Evolutionary conservation across 2,113 vertebrate species (phyloP), one percentile per base, ranked within the genome.

Genomic region (Oryzias curvinotus): DNA sequence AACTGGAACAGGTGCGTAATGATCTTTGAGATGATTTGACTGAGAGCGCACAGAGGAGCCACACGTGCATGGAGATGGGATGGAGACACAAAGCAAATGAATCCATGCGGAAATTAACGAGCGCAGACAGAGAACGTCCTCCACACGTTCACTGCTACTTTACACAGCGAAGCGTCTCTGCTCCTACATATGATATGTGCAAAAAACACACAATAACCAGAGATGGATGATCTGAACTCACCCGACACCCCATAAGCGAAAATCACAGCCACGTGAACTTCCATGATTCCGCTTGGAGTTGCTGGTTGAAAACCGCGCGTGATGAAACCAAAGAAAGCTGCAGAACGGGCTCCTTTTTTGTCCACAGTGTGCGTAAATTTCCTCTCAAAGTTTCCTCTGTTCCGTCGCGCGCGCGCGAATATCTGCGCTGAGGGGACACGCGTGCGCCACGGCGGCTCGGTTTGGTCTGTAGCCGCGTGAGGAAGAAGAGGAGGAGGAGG

Each of bases 181-280:
- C 30, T 30, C 30, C 7, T 36, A n/a, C n/a, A n/a, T n/a, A n/a
- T n/a, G n/a, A 36, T 7, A 36, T 28, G 26, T 5, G 5, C 26
- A 28, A 28, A 28, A 28, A 28, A 28, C 5, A 28, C 26, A 7
- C 26, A 6, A 36, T 36, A 10, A 13, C 16, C 25, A 26, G 4
- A 48, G n/a, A 45, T 68, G 50, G 62, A 62, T 45, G 62, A 62
- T 45, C 10, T 36, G 28, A 71, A 86, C 80, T 86, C 51, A 90
- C 88, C 87, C 1, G 75, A 73, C 36, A 84, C 75, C 41, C 81
- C 85, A 28, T 16, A 78, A 0, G 57, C 73, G 19, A 87, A 64
- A 0, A 84, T 50, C 50, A 82, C 66, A 8, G 72, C 75, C 54
- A 87, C 12, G 18, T 75, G 85, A 71, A 86, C 61, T 65, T 78